Conservation (phyloP, 2,888 invertebrate species). For the Ferdinandea cuprea region DNA sequence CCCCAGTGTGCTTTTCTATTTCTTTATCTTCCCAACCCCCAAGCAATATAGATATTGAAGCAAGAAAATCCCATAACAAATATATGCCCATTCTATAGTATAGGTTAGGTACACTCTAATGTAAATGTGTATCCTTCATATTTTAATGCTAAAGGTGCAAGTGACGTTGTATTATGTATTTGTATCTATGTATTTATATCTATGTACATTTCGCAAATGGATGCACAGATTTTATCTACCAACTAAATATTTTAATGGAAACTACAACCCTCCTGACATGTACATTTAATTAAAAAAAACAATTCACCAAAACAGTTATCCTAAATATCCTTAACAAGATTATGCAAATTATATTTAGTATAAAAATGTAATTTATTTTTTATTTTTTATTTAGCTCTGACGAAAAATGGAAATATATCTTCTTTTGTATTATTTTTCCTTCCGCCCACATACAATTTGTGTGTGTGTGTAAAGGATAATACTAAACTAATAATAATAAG, state of each 20-base stretch:
- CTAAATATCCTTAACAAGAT: conserved; percentile 1
- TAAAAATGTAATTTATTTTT: background rate
- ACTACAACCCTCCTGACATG: no score
- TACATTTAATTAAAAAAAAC: no score
- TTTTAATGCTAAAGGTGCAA: background rate
- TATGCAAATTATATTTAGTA: background rate
- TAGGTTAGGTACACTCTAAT: background rate
- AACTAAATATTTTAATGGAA: background rate
- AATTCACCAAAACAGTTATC: no score
- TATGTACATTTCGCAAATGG: no score
- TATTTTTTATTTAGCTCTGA: background rate
- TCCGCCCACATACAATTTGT: conserved; percentile 18
- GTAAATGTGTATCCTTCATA: background rate
- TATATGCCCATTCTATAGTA: background rate
- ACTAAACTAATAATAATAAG: conserved; percentile 58
- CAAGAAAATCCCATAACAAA: conserved; percentile 7
- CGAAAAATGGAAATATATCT: conserved; percentile 26
- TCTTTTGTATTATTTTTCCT: background rate
- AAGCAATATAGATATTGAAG: conserved; percentile 3
- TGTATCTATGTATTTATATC: background rate
- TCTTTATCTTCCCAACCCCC: conserved; percentile 1
- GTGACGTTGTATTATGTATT: background rate
- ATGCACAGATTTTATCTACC: no score
- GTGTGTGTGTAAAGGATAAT: no score
- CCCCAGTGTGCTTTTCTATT: no score